A percentile compares a stretch with the other conserved stretches of the same genome.
phyloP scores from a whole-genome alignment of 2,113 vertebrate species.

The Benitochromis conjunctus region DNA sequence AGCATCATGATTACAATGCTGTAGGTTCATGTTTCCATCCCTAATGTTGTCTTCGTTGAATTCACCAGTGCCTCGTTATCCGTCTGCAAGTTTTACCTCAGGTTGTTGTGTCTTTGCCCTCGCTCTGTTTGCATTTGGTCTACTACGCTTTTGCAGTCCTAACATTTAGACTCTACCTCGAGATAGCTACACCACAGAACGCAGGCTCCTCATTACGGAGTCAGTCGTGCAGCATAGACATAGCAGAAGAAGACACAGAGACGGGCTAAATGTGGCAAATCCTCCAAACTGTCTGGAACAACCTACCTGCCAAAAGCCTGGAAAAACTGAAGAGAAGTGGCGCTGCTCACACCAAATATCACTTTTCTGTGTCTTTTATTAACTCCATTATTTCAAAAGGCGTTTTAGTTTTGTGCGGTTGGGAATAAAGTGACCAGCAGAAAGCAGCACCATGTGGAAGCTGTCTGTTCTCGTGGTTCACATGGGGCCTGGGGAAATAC shows the following conservation, averaged over 20 bases:
- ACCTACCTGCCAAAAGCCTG: background rate
- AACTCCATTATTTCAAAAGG: background rate
- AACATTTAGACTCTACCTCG: background rate
- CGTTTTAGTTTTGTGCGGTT: background rate
- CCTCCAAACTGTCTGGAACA: background rate
- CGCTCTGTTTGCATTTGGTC: background rate
- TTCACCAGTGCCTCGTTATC: background rate
- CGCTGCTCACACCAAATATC: background rate
- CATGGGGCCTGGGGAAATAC: background rate
- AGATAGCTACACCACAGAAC: background rate
- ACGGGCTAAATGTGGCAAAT: background rate
- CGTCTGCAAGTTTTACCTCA: background rate
- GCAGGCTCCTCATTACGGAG: background rate
- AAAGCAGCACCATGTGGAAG: background rate
- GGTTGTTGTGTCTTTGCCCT: background rate
- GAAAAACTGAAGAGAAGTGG: background rate
- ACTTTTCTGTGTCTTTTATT: background rate
- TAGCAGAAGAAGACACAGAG: background rate
- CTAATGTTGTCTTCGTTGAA: background rate
- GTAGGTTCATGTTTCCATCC: background rate
- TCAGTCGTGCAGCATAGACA: background rate
- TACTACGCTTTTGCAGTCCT: background rate
- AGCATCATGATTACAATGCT: background rate
- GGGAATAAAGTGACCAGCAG: background rate
- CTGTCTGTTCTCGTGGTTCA: background rate